phyloP scores from a whole-genome alignment of 2,113 vertebrate genomes.

The Dermatemys mawii region DNA sequence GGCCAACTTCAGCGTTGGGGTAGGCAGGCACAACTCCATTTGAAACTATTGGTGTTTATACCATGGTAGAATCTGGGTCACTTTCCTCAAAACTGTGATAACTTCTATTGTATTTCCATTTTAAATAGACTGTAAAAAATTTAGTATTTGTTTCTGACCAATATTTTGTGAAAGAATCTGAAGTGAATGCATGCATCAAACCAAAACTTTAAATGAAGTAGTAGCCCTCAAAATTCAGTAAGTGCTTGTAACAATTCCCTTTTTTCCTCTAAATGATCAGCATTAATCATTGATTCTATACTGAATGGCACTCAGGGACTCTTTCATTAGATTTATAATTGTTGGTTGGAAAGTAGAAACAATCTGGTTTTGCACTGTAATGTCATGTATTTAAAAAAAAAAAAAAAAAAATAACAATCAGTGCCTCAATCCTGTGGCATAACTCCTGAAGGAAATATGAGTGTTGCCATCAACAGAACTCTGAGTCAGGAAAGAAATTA shows the following conservation, averaged over 20 bases:
- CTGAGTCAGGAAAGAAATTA: slow-evolving; percentile 9
- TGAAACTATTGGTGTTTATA: not conserved
- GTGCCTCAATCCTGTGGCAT: slow-evolving; percentile 8
- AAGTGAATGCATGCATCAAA: not conserved
- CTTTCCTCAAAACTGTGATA: not conserved
- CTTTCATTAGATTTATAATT: slow-evolving; percentile 45
- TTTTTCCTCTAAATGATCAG: slow-evolving; percentile 34
- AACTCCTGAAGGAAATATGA: slow-evolving; percentile 51
- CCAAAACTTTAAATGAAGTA: not conserved
- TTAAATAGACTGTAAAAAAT: not conserved
- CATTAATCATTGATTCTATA: not conserved
- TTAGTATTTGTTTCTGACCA: not conserved
- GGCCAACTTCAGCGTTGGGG: not conserved
- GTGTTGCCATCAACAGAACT: slow-evolving; percentile 30
- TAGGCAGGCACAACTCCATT: not conserved
- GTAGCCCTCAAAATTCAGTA: not conserved
- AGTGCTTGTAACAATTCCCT: not conserved
- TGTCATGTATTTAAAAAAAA: not conserved
- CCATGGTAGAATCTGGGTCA: not conserved
- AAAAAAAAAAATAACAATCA: too few relatives aligned
- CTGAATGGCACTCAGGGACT: slow-evolving; percentile 60
- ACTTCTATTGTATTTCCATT: not conserved
- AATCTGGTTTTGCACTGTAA: slow-evolving; percentile 17
- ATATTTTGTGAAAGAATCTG: not conserved
- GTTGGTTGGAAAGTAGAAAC: too few relatives aligned